Evolutionary conservation across 2,888 invertebrate species (phyloP).

Genomic region (Linnaemya tessellans): DNA sequence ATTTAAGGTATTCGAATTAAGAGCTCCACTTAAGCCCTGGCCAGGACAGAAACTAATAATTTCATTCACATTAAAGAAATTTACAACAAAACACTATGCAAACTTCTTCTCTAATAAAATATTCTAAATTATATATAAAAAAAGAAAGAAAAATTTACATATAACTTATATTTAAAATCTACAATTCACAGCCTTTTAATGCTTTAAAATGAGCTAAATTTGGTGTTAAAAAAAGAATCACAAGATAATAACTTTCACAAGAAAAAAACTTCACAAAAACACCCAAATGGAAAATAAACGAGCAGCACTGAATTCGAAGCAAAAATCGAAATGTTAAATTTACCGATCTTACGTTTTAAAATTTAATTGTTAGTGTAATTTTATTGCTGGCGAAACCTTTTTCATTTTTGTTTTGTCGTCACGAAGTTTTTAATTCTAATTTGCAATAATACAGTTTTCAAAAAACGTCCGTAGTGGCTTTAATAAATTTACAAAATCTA

Average conservation of each 20-base stretch:
- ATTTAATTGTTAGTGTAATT: constrained; percentile 12
- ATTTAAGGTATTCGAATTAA: too few species aligned
- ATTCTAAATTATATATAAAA: background rate
- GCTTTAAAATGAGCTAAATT: constrained; percentile 81
- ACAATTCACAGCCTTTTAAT: constrained; percentile 82
- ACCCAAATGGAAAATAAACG: too few species aligned
- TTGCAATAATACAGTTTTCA: background rate
- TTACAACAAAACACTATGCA: too few species aligned
- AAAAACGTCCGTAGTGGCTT: background rate
- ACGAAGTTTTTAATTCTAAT: background rate
- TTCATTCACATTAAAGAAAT: too few species aligned
- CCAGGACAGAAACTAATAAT: too few species aligned
- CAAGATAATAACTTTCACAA: constrained; percentile 21
- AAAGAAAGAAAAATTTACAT: background rate
- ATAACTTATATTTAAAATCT: constrained; percentile 30
- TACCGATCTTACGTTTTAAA: background rate
- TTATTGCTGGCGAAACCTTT: constrained; percentile 49
- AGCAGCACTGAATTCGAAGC: background rate
- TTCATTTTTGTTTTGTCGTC: constrained; percentile 11
- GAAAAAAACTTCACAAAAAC: constrained; percentile 27
- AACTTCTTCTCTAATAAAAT: background rate
- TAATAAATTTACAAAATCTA: constrained; percentile 57
- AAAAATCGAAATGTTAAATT: background rate
- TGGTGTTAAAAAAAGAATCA: constrained; percentile 35
- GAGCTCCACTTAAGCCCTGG: too few species aligned